Base-by-base conservation (phyloP, 2,113 vertebrate genomes). In the Otocyon megalotis region DNA sequence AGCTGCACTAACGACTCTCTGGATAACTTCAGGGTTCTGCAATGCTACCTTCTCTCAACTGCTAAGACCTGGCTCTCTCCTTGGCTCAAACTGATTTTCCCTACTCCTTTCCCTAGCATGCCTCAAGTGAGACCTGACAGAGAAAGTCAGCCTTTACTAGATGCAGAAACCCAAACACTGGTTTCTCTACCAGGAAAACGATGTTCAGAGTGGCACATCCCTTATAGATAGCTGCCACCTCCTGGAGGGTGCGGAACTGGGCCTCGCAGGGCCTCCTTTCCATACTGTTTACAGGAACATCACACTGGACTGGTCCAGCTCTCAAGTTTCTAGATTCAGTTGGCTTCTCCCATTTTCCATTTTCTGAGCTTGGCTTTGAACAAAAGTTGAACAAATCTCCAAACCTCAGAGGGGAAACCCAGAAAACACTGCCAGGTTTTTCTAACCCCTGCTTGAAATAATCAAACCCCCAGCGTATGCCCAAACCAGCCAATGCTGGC, bases 351-450 rank as follows among this genome's bases (percentile, higher is more conserved):
- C 48, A 54, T 93, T 97, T 96, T 95, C 92, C 81, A 95, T 96
- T 97, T 94, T 97, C 89, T 89, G 79, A 93, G 82, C 63, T 91
- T 96, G 53, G 89, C 97, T 98, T 97, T 97, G 86, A 97, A 96
- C 53, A 95, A 94, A 97, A 91, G 93, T 96, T 97, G 80, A 97
- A 91, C 97, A 96, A 90, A 96, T 95, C 90, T 97, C 95, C n/a
- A 82, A 97, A 94, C 90, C 96, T 97, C 97, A 93, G 77, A 79
- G 77, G 90, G 96, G 85, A 98, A 97, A 94, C 94, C 88, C 95
- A 96, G 96, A 93, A 96, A 97, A 97, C 35, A 79, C 81, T 94
- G 95, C 97, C 97, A 98, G 94, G 93, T 97, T 98, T 98, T 96
- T 69, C 90, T 94, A 96, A 93, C 85, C 88, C 81, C 94, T 97